Conservation (phyloP, 2,888 invertebrate species). For the Perizoma affinitatum region DNA sequence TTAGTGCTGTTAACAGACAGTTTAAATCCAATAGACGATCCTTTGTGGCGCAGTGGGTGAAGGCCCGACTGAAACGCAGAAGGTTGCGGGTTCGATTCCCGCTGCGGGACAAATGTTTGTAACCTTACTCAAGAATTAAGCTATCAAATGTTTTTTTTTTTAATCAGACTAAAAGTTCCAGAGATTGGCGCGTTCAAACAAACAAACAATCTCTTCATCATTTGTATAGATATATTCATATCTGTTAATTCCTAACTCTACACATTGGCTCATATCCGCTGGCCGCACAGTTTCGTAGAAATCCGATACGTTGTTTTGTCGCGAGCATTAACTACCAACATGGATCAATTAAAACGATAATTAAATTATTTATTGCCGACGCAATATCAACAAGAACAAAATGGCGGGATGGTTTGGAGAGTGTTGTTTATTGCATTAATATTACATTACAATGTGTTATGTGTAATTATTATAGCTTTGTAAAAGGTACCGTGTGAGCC, state of each 20-base stretch:
- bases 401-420: conserved; percentile 8
- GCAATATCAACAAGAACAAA: conserved; percentile 29
- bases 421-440: conserved; percentile 2
- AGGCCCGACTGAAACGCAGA: too few relatives aligned
- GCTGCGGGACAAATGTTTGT: too few relatives aligned
- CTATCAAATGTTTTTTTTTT: too few relatives aligned
- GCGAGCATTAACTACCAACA: conserved; percentile 30
- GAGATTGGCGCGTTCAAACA: too few relatives aligned
- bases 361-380: conserved; percentile 43
- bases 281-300: conserved; percentile 55
- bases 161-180: too few relatives aligned
- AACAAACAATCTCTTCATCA: too few relatives aligned
- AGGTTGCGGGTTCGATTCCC: too few relatives aligned
- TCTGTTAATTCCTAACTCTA: conserved; percentile 17
- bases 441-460: not conserved
- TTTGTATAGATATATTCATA: not conserved
- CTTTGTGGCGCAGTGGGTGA: too few relatives aligned
- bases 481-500: too few relatives aligned
- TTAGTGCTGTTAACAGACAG: too few relatives aligned
- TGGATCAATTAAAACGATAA: conserved; percentile 43
- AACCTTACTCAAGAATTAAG: too few relatives aligned
- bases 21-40: too few relatives aligned
- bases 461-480: not conserved
- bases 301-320: conserved; percentile 48
- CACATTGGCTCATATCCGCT: conserved; percentile 4